Evolutionary conservation across 2,797 vertebrate genomes (phyloP), one percentile per base, ranked within the genome.

Genomic region (Thaleichthys pacificus): DNA sequence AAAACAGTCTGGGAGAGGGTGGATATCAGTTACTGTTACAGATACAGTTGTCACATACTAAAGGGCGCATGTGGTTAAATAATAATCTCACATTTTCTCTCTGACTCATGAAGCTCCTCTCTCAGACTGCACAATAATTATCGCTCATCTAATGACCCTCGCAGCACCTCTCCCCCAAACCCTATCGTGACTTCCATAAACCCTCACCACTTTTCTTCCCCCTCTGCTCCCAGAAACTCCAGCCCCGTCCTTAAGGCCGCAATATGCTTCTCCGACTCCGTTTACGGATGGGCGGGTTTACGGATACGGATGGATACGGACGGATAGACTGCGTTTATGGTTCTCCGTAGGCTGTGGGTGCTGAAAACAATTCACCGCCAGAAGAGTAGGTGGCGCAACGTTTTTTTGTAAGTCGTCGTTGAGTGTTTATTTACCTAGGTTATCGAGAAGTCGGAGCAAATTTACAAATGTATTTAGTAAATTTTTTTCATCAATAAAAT

Each of bases 121-220:
- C 21, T 30, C 66, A 51, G 19, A 30, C 66, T 64, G 30, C 32
- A 63, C 32, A 30, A 63, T 8, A 64, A 42, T 64, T 54, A 54
- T 54, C 0, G 15, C 19, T n/a, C 51, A 38, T 64, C 32, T 21
- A n/a, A 30, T n/a, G 24, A 68, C 11, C 49, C 49, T 47, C 67
- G 21, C 24, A 30, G 24, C 2, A 30, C 30, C 28, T 14, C 28
- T 56, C 63, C 28, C 24, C 38, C 51, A 24, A 32, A 58, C 30
- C 15, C 6, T 54, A 28, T 54, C 1, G 8, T 42, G 12, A 42
- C 38, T 8, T 42, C 8, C 38, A 42, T 42, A 42, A 42, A 42
- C 51, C 51, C 51, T 19, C 15, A 5, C 19, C 15, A 15, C 51
- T 15, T 15, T 54, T 6, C 51, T n/a, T 54, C 5, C 51, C 51